Base-by-base conservation (phyloP, 1,140 invertebrate genomes). In the Heliothis virescens region DNA sequence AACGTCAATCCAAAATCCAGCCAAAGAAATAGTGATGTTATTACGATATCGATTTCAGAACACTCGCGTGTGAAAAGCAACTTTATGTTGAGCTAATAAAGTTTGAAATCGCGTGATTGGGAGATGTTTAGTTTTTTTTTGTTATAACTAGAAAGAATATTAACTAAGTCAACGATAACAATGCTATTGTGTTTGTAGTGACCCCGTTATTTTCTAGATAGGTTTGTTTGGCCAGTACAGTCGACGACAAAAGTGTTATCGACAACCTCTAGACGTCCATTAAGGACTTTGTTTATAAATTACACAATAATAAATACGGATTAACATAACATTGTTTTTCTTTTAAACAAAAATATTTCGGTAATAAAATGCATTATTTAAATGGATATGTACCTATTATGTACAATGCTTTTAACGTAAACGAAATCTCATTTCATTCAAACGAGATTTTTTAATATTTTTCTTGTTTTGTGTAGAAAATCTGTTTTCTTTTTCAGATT, bases 181-280 rank as follows among this genome's bases (percentile, higher is more conserved):
- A 86, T 83, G 79, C 55, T 65, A 84, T 87, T 86, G 84, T 87
- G 82, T 83, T 85, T 72, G 79, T 81, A 86, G 83, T 84, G 81
- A 85, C 83, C 86, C 78, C 81, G 82, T 86, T 87, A 81, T 53
- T 16, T 13, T 71, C 41, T 67, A 77, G 47, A 77, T 52, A 73
- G 67, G 18, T 48, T 69, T 75, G 59, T 73, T 57, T 69, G 48
- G 50, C 13, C 15, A 29, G 59, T 75, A 75, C 47, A 13, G 13
- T 21, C 65, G 75, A 5, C n/a, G 7, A 65, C 67, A 47, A 62
- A 60, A 62, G 26, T 47, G 26, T 48, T 47, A 71, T 52, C 67
- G 52, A 13, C 48, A 55, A 41, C 34, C 34, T 41, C 34, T 41
- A 41, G 34, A 41, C 34, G 5, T 41, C 34, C 34, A 41, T 41